Evolutionary conservation across 1,140 invertebrate genomes (phyloP), one percentile per base, ranked within the genome.

Genomic region (Drosophila punjabiensis): DNA sequence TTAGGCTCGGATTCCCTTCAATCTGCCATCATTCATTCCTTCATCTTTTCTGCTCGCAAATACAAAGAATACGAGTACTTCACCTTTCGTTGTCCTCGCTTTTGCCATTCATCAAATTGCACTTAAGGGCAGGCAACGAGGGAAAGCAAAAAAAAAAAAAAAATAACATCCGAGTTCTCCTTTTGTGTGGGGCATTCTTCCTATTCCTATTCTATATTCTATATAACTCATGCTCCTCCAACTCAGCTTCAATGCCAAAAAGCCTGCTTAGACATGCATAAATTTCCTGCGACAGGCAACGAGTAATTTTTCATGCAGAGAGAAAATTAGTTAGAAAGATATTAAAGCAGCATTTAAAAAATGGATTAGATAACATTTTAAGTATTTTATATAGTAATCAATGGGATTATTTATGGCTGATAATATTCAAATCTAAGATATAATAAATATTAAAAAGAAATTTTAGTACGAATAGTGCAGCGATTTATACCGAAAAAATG

Each of bases 191-290:
- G 18, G 6, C 43, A 59, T 30, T 30, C 28, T 60, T 20, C 20
- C 67, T 43, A 52, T 69, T 50, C 35, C 45, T 55, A 24, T 62
- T 32, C 13, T 59, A 39, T 41, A 30, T 59, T 30, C 6, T 11
- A 14, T 63, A 32, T 52, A 32, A 30, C 32, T n/a, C 47, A 30
- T 32, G n/a, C 3, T 39, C 30, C 62, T 16, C 14, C 52, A 33
- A 32, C 35, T 58, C 8, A 20, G n/a, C 37, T 37, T 45, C 56
- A 67, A 62, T 74, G 56, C 52, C 48, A 55, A 55, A 75, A 62
- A 75, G 81, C 41, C 80, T 60, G 76, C 76, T 83, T 81, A 82
- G 79, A 77, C 63, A 77, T 82, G 81, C 75, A 82, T 75, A 82
- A 82, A 82, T 82, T 82, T 75, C 28, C 37, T 53, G 56, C 47